Evolutionary conservation across 1,140 invertebrate genomes (phyloP), one percentile per base, ranked within the genome.

Genomic region (Sitodiplosis mosellana): DNA sequence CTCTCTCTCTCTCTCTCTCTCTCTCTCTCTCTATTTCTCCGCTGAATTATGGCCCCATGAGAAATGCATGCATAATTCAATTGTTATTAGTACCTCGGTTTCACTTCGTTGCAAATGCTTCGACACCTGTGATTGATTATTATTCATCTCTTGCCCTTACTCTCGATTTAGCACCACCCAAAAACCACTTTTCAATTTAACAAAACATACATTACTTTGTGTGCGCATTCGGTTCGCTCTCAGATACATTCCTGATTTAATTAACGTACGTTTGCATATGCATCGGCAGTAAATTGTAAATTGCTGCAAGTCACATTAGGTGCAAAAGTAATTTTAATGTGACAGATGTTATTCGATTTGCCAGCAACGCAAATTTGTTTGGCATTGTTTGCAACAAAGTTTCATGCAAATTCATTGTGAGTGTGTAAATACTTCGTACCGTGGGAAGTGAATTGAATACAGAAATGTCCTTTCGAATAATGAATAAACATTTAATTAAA

Each of bases 281-380:
- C 42, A 49, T 47, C 61, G 56, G 21, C 51, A 59, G 52, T 5
- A 27, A 27, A 27, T 5, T 27, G 27, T 5, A 27, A 10, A 10
- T 27, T 3, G 27, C 3, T 27, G 27, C 27, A 27, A 27, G n/a
- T 27, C 27, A 10, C 27, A 27, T 10, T 3, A 27, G n/a, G 4
- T 27, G 27, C 27, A 27, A 27, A 27, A 3, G 27, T 27, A 27
- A 27, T 27, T 27, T 27, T 27, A 27, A 27, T 27, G 3, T 27
- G 27, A 27, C 27, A 27, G 27, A 3, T 27, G 27, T 27, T 5
- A 27, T 27, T n/a, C n/a, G 10, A 27, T 27, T 5, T 27, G 3
- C 27, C 10, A 27, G 27, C 27, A 27, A 27, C 10, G 27, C 27
- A 27, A 27, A 27, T 27, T 3, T 27, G 10, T 27, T 3, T 27